These are phyloP conservation scores for Stylophora pistillata DNA, from an alignment of 64 coral and sea anemone genomes.

Conservation along the genomic window DNA sequence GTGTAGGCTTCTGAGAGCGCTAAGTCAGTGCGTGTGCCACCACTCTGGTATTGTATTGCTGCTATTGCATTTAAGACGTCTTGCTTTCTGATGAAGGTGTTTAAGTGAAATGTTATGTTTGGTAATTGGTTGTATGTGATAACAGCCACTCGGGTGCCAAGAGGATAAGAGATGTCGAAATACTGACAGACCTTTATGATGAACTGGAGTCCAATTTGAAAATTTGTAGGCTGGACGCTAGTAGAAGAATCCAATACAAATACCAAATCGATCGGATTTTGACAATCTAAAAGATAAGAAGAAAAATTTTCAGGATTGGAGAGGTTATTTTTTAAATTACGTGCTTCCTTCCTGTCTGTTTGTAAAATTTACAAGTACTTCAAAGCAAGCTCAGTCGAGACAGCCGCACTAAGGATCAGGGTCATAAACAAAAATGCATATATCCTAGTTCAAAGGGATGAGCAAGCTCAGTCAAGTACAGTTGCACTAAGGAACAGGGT, in stretches of 20 bases:
- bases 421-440: no score
- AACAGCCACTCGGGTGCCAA: constrained; percentile 36
- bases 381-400: no score
- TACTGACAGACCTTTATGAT: constrained; percentile 15
- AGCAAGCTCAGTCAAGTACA: no score
- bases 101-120: constrained; percentile 32
- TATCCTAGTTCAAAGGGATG: not conserved
- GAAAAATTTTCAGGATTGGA: not conserved
- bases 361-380: no score
- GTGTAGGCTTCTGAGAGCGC: constrained; percentile 13
- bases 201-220: constrained; percentile 31
- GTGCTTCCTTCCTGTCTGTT: no score
- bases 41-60: not conserved
- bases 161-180: constrained; percentile 23
- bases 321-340: no score
- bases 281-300: constrained; percentile 17
- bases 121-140: constrained; percentile 21
- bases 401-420: no score
- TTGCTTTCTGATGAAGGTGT: not conserved
- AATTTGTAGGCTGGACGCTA: constrained; percentile 13
- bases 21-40: constrained; percentile 22
- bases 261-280: constrained; percentile 46
- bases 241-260: constrained; percentile 57
- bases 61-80: constrained; percentile 17
- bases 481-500: no score